Evolutionary conservation across 2,113 vertebrate genomes (phyloP).

Genomic region (Platycercus adscitus): DNA sequence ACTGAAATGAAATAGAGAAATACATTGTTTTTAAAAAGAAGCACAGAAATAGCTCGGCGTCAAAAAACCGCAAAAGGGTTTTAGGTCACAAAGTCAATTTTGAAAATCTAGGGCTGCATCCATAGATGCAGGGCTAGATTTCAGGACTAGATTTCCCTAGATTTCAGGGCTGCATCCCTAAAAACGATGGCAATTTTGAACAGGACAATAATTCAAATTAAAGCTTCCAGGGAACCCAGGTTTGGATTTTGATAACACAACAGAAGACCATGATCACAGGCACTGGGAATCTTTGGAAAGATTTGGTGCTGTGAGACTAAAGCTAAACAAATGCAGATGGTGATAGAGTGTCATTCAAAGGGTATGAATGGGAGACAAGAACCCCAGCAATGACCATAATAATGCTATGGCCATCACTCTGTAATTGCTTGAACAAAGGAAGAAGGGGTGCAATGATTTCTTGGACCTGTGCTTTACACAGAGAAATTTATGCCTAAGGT

Average conservation of each 20-base stretch:
- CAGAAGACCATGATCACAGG: neutral
- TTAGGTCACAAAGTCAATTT: neutral
- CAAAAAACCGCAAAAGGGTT: neutral
- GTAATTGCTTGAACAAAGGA: neutral
- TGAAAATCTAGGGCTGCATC: neutral
- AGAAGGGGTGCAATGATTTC: neutral
- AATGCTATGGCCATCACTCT: neutral
- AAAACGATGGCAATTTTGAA: neutral
- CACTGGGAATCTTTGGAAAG: neutral
- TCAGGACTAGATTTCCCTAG: neutral
- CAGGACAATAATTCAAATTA: neutral
- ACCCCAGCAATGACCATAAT: neutral
- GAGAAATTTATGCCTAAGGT: neutral
- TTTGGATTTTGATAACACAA: neutral
- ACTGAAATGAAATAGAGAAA: neutral
- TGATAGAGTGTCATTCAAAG: neutral
- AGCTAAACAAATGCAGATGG: neutral
- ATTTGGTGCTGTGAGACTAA: neutral
- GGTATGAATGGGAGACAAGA: neutral
- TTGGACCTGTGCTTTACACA: neutral
- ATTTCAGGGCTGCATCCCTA: neutral
- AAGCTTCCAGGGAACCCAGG: neutral
- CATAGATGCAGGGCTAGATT: neutral
- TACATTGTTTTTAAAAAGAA: neutral
- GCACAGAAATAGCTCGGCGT: neutral